Conservation (phyloP, 2,797 vertebrate species). For the Coregonus suidteri region DNA sequence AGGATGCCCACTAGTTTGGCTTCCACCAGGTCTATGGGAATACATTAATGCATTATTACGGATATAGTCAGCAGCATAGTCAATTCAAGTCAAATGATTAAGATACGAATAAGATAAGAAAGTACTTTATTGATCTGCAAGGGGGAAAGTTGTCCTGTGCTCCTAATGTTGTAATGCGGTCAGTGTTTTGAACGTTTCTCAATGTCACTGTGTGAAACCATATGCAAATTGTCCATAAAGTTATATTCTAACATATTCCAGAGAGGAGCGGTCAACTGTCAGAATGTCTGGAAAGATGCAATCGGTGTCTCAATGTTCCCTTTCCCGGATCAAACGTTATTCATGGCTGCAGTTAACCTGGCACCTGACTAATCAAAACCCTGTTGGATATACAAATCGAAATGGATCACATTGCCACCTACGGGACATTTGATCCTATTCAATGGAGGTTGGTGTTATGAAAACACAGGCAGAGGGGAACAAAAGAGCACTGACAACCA, state of each 20-base stretch:
- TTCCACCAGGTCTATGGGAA: slow-evolving; percentile 90
- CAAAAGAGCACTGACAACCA: slow-evolving; percentile 46
- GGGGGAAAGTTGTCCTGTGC: too few relatives aligned
- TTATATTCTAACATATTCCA: too few relatives aligned
- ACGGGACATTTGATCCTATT: slow-evolving; percentile 56
- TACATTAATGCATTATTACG: not conserved
- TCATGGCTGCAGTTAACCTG: slow-evolving; percentile 70
- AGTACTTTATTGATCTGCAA: too few relatives aligned
- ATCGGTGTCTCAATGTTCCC: too few relatives aligned
- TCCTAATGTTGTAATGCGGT: too few relatives aligned
- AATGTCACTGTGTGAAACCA: too few relatives aligned
- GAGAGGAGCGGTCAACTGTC: too few relatives aligned
- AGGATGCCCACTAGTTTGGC: slow-evolving; percentile 90
- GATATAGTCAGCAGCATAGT: slow-evolving; percentile 16
- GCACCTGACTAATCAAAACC: slow-evolving; percentile 66
- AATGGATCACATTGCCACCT: slow-evolving; percentile 62
- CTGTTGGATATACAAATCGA: slow-evolving; percentile 73
- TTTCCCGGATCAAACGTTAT: slow-evolving; percentile 57
- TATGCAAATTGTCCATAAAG: too few relatives aligned
- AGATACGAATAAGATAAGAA: too few relatives aligned
- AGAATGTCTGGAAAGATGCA: too few relatives aligned
- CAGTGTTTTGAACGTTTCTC: too few relatives aligned
- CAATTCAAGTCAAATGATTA: too few relatives aligned
- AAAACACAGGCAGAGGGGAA: slow-evolving; percentile 39
- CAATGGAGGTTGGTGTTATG: slow-evolving; percentile 31